Percentiles rank a stretch among this genome's conserved stretches.
These are phyloP conservation scores for Leptopilina syphax DNA, from an alignment of 2,888 invertebrate genomes.

Conservation along the genomic window DNA sequence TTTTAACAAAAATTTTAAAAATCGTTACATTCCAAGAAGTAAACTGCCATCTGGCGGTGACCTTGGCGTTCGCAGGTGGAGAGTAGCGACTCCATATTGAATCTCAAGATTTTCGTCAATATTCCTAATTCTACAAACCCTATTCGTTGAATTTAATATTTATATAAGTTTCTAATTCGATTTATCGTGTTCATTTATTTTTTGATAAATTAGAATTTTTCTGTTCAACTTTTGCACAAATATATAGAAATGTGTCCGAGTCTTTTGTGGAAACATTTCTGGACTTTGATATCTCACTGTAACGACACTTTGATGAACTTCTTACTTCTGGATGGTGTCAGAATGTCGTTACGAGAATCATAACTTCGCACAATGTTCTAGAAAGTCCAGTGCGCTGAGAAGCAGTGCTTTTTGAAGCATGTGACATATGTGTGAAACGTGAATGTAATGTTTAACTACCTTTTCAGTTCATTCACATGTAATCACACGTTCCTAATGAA, in stretches of 20 bases:
- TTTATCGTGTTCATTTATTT: too few relatives aligned
- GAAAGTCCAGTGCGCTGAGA: constrained; percentile 47
- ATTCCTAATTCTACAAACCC: too few relatives aligned
- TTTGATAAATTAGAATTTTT: too few relatives aligned
- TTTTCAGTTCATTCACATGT: constrained; percentile 35
- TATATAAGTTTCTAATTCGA: too few relatives aligned
- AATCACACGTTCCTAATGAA: constrained; percentile 25
- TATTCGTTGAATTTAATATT: too few relatives aligned
- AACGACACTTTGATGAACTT: constrained; percentile 54
- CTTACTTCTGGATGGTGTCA: constrained; percentile 42
- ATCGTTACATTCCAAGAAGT: too few relatives aligned
- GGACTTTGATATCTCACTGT: constrained; percentile 49
- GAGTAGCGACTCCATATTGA: too few relatives aligned
- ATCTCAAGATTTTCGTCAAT: too few relatives aligned
- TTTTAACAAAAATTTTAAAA: too few relatives aligned
- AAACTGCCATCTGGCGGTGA: too few relatives aligned
- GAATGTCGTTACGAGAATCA: constrained; percentile 47
- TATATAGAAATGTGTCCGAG: neutral
- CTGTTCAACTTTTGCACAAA: too few relatives aligned
- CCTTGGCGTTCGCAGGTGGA: too few relatives aligned
- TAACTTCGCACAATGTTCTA: constrained; percentile 47
- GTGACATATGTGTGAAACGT: constrained; percentile 51
- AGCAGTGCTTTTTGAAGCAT: constrained; percentile 48
- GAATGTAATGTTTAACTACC: constrained; percentile 38
- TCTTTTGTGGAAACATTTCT: neutral